Percentiles rank a stretch among this genome's conserved stretches.
Conservation (phyloP, 2,113 vertebrate species). For the Melanocharis versteri region DNA sequence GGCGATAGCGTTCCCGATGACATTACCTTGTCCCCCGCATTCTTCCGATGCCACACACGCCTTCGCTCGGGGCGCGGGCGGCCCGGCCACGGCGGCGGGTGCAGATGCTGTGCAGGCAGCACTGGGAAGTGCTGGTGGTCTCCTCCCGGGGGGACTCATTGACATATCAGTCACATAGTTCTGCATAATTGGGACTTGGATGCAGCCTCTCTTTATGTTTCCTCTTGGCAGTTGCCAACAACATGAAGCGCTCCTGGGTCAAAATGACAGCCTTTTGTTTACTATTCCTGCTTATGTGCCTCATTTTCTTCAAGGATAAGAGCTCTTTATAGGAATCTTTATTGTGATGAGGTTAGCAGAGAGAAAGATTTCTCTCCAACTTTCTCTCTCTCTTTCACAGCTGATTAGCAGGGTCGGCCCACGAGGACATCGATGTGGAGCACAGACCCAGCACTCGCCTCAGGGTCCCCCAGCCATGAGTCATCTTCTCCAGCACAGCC, state of each 20-base stretch:
- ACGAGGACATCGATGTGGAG: neutral
- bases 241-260: constrained; percentile 56
- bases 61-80: neutral
- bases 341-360: constrained; percentile 57
- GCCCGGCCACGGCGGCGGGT: neutral
- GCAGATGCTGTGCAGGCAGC: constrained; percentile 19
- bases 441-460: neutral
- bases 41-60: constrained; percentile 47
- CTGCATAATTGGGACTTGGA: constrained; percentile 55
- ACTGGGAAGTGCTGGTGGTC: constrained; percentile 45
- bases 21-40: constrained; percentile 73
- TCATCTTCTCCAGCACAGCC: neutral
- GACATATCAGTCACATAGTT: constrained; percentile 53
- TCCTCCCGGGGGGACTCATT: constrained; percentile 66
- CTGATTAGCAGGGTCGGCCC: constrained; percentile 15
- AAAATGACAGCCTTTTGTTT: constrained; percentile 64
- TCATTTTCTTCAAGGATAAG: constrained; percentile 68
- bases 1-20: constrained; percentile 38
- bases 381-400: constrained; percentile 52
- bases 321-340: constrained; percentile 61
- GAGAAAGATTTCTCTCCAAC: constrained; percentile 50
- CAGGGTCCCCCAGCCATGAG: neutral
- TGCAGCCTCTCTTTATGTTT: constrained; percentile 53
- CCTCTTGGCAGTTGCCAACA: constrained; percentile 65
- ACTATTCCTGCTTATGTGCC: constrained; percentile 59